A percentile compares a stretch with the other conserved stretches of the same genome.
Conservation (phyloP, 2,113 vertebrate species). For the Lontra canadensis region DNA sequence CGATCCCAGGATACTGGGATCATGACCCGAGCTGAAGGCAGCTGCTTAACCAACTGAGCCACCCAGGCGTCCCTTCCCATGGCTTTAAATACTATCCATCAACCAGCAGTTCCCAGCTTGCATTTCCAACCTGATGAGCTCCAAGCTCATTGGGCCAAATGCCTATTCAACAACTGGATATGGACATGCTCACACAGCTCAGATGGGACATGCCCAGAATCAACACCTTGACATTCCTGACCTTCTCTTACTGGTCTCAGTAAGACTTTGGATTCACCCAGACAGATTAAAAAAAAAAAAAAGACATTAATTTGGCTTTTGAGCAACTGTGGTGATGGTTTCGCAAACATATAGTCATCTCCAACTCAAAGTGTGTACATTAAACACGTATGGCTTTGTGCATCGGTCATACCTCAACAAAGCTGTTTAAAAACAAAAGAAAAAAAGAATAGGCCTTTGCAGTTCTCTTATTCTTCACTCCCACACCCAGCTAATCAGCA, state of each 20-base stretch:
- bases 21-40: too few species aligned
- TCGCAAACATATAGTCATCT: not conserved
- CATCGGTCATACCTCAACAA: not conserved
- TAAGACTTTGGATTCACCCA: not conserved
- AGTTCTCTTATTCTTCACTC: not conserved
- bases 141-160: not conserved
- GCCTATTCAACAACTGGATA: not conserved
- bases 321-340: not conserved
- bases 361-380: not conserved
- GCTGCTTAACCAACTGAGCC: too few species aligned
- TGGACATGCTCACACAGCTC: not conserved
- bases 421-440: not conserved
- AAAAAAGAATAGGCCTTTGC: not conserved
- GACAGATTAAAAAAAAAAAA: not conserved
- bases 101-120: not conserved
- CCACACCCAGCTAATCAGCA: not conserved
- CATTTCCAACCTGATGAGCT: not conserved
- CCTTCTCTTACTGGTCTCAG: not conserved
- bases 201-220: not conserved
- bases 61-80: not conserved
- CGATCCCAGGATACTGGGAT: too few species aligned
- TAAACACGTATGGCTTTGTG: not conserved
- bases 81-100: not conserved
- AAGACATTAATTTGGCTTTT: not conserved
- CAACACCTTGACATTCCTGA: not conserved